These are phyloP conservation scores for Pediacus dermestoides DNA, from an alignment of 2,888 invertebrate genomes.

Conservation along the genomic window DNA sequence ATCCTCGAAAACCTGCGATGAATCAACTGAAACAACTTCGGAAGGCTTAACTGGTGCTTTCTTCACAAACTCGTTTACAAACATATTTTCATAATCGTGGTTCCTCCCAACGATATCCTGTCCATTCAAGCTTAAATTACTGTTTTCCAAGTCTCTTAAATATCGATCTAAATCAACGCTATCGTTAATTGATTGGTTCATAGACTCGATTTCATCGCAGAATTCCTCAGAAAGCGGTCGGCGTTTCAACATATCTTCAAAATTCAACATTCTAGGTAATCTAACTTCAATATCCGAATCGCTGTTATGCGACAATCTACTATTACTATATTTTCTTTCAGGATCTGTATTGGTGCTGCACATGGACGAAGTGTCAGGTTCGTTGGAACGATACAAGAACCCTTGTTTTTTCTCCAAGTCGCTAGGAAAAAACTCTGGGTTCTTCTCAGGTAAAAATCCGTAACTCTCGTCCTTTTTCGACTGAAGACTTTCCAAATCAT, in stretches of 20 bases:
- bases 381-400: slow-evolving; percentile 26
- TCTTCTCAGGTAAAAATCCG: slow-evolving; percentile 17
- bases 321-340: slow-evolving; percentile 26
- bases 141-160: slow-evolving; percentile 61
- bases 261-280: slow-evolving; percentile 34
- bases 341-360: slow-evolving; percentile 34
- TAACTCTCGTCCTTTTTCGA: slow-evolving; percentile 24
- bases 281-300: slow-evolving; percentile 48
- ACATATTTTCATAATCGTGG: slow-evolving; percentile 45
- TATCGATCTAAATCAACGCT: slow-evolving; percentile 63
- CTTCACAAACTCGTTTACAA: slow-evolving; percentile 20
- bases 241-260: slow-evolving; percentile 55
- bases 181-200: slow-evolving; percentile 56
- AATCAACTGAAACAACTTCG: slow-evolving; percentile 12
- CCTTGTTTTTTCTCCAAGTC: slow-evolving; percentile 24
- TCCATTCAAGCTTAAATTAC: slow-evolving; percentile 42
- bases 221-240: slow-evolving; percentile 74
- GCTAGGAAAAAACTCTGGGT: slow-evolving; percentile 18
- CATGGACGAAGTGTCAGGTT: slow-evolving; percentile 32
- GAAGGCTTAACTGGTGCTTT: neutral
- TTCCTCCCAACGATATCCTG: slow-evolving; percentile 22
- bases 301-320: slow-evolving; percentile 43
- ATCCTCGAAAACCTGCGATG: slow-evolving; percentile 29
- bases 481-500: slow-evolving; percentile 53
- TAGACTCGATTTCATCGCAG: slow-evolving; percentile 61